phyloP scores from a whole-genome alignment of 2,888 invertebrate species.

The Epinotia demarniana region DNA sequence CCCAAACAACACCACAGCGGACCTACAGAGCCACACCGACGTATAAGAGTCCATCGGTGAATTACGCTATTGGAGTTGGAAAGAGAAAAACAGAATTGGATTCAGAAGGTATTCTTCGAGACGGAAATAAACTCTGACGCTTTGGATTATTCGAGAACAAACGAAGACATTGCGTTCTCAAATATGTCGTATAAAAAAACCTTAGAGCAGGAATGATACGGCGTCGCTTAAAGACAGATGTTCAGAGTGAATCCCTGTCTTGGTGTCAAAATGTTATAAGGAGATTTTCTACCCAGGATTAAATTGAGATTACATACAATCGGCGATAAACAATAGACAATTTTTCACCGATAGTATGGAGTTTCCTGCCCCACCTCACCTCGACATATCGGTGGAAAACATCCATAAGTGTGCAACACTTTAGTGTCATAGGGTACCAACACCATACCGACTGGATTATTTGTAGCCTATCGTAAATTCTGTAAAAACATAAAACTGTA shows the following conservation, averaged over 20 bases:
- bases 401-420: no score
- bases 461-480: not conserved
- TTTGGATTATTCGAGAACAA: slow-evolving; percentile 21
- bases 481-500: no score
- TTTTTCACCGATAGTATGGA: no score
- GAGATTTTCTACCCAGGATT: no score
- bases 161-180: slow-evolving; percentile 52
- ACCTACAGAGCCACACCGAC: slow-evolving; percentile 70
- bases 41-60: slow-evolving; percentile 76
- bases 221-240: not conserved
- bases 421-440: slow-evolving; percentile 1
- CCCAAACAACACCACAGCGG: slow-evolving; percentile 59
- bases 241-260: not conserved
- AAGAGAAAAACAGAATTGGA: slow-evolving; percentile 73
- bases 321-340: no score
- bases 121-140: slow-evolving; percentile 13
- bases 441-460: slow-evolving; percentile 22
- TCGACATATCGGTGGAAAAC: no score
- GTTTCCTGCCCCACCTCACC: no score
- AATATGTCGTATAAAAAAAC: slow-evolving; percentile 55
- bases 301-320: no score
- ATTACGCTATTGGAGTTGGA: slow-evolving; percentile 77
- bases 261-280: not conserved
- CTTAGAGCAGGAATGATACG: slow-evolving; percentile 17
- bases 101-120: slow-evolving; percentile 67